Evolutionary conservation across 2,797 vertebrate genomes (phyloP), one percentile per base, ranked within the genome.

Genomic region (Sternotherus odoratus): DNA sequence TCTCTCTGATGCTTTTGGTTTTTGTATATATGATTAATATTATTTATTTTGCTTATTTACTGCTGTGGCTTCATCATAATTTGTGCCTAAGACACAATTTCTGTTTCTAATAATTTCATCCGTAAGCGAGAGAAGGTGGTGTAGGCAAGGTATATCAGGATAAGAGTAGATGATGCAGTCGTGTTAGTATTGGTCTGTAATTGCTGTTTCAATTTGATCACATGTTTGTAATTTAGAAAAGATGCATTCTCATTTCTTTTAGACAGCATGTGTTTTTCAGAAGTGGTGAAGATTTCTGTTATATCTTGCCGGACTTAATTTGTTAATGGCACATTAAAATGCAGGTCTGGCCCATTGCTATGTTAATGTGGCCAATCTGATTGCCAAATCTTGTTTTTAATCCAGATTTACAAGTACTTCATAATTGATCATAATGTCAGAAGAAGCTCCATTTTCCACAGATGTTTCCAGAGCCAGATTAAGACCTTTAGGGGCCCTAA

Each of bases 1-100:
- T 69, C 12, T 79, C 12, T 75, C 69, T 75, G 12, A 3, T 91
- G 78, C 23, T 90, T 88, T 90, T 54, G 43, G 5, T 88, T 90
- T 63, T 21, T 63, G 54, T 57, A 49, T 23, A 53, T 60, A 12
- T 28, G 26, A 43, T 63, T 63, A 63, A 36, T n/a, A 72, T 75
- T 88, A 49, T 48, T 36, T 48, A 30, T 54, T 77, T 72, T 4
- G 30, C 2, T 8, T 72, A 21, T 60, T 87, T 30, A 84, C 46
- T 57, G 19, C 11, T 56, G 16, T 5, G 13, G 56, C 46, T 93
- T 91, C 85, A 13, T 77, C 60, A 12, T 53, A 88, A 1, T 78
- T 77, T 86, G 43, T 87, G 21, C 16, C 63, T 85, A 89, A 94
- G 19, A 83, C n/a, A n/a, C n/a, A n/a, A n/a, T n/a, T n/a, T n/a